Conservation (phyloP, 1,140 invertebrate species). For the Melitaea cinxia region DNA sequence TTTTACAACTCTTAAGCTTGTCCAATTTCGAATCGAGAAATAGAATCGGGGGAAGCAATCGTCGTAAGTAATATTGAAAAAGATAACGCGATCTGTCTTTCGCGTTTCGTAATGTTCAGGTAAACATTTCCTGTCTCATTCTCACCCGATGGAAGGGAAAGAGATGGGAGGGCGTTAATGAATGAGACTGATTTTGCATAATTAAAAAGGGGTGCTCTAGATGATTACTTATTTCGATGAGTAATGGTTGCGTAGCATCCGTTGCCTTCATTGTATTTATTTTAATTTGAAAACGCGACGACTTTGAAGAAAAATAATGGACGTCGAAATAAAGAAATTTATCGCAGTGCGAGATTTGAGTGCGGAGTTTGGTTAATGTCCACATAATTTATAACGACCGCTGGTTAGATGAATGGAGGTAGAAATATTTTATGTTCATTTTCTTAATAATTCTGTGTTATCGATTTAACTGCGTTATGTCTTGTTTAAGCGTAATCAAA, state of each 20-base stretch:
- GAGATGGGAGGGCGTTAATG: conserved; percentile 48
- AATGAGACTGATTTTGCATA: conserved; percentile 77
- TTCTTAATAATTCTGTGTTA: neutral
- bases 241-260: conserved; percentile 52
- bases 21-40: conserved; percentile 20
- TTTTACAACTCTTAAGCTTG: conserved; percentile 37
- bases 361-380: conserved; percentile 4
- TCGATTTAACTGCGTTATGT: too few relatives aligned
- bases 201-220: conserved; percentile 73
- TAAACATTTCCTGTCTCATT: conserved; percentile 60
- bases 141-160: conserved; percentile 36
- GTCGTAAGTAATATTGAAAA: conserved; percentile 54
- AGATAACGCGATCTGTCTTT: conserved; percentile 68
- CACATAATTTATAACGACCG: neutral
- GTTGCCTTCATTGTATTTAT: conserved; percentile 46
- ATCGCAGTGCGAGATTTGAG: neutral
- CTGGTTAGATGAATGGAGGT: neutral
- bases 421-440: neutral
- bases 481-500: too few relatives aligned
- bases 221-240: conserved; percentile 75
- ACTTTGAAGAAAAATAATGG: conserved; percentile 25
- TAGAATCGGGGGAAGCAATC: conserved; percentile 34
- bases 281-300: conserved; percentile 43
- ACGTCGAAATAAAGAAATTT: conserved; percentile 15
- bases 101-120: conserved; percentile 66